Conservation (phyloP, 2,113 vertebrate species). For the Hypanus sabinus region DNA sequence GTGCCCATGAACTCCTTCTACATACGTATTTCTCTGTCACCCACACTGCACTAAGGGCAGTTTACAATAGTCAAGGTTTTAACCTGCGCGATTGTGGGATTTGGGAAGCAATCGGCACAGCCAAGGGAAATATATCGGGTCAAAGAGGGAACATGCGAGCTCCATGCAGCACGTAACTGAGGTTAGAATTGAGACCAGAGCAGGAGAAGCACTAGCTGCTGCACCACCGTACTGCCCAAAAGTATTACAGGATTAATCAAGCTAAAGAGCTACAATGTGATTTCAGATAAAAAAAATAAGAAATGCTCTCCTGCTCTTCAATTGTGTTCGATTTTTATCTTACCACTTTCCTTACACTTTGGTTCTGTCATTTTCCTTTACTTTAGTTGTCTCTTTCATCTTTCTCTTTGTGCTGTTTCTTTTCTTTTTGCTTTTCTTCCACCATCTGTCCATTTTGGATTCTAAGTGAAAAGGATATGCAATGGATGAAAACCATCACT, state of each 20-base stretch:
- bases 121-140: no score
- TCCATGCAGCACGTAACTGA: no score
- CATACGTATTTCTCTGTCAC: no score
- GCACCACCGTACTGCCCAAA: no score
- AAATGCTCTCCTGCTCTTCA: neutral
- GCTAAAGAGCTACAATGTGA: neutral
- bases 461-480: neutral
- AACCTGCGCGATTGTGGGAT: no score
- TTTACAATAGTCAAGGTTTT: no score
- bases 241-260: neutral
- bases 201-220: no score
- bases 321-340: neutral
- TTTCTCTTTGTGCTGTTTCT: neutral
- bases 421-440: neutral
- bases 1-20: no score
- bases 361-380: neutral
- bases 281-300: neutral
- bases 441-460: neutral
- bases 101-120: no score
- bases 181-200: no score
- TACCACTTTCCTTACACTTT: neutral
- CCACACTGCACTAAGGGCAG: no score
- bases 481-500: neutral
- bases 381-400: neutral
- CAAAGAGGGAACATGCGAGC: no score